Base-by-base conservation (phyloP, 2,888 invertebrate genomes). In the Tuta absoluta region DNA sequence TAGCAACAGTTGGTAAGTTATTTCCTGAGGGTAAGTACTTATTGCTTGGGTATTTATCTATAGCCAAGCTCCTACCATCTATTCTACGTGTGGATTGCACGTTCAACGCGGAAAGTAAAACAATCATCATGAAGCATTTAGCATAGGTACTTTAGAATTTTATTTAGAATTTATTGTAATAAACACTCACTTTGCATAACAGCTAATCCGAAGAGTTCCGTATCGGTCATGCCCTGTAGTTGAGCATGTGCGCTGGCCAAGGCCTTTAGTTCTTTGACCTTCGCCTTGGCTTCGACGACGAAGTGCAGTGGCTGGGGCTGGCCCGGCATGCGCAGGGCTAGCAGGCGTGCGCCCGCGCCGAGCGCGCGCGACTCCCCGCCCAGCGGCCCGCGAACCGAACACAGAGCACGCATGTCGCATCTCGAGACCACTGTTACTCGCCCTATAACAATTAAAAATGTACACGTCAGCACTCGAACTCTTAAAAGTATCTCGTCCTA, bases 181-280 rank as follows among this genome's bases (percentile, higher is more conserved):
- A 3, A 11, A 49, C 45, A 77, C 88, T 94, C 86, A 97, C 97
- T 97, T 93, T 95, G 95, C 82, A 95, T 93, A 80, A 95, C 93
- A 77, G 97, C 96, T 84, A 97, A 92, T 81, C 97, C 97, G 92
- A 97, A 97, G 78, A 97, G 94, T 82, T 96, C 95, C 80, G 95
- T 95, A 89, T 97, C 96, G 89, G 94, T 93, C 93, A 97, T 95
- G 87, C 95, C 96, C 91, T 95, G 94, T 83, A 96, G 94, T 81
- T 95, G 94, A 78, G 96, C 94, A 90, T 96, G 95, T 69, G 94
- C 93, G 85, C 95, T 95, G 92, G 96, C 95, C 86, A 96, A 94
- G 75, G 94, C 93, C 84, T 96, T 96, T 73, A 97, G 94, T 86
- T 97, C 96, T 83, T 95, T 95, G 82, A 96, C 96, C 87, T 95